These are phyloP conservation scores for Rhagium mordax DNA, from an alignment of 2,888 invertebrate species.

Conservation along the genomic window DNA sequence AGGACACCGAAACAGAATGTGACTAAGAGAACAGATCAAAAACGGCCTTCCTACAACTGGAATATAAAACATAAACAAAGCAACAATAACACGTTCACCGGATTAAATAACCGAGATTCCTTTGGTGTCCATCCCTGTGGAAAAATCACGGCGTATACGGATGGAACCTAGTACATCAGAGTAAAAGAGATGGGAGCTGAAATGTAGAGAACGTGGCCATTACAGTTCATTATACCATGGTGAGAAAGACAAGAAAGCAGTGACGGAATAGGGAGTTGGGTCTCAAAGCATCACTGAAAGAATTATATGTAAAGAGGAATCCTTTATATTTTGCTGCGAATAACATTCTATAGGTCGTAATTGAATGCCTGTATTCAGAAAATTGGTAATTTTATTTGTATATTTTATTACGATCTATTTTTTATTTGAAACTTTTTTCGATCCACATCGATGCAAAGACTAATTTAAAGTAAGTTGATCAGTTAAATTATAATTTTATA, in stretches of 20 bases:
- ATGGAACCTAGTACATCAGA: neutral
- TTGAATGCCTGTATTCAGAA: too few relatives aligned
- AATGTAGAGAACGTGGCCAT: neutral
- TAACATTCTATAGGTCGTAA: too few relatives aligned
- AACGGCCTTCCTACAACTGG: neutral
- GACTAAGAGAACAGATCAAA: neutral
- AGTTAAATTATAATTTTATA: too few relatives aligned
- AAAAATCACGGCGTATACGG: neutral
- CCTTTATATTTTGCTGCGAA: too few relatives aligned
- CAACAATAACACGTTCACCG: neutral
- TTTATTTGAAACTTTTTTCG: too few relatives aligned
- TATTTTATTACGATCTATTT: too few relatives aligned
- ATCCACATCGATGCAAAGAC: too few relatives aligned
- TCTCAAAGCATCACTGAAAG: too few relatives aligned
- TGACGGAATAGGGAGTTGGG: neutral
- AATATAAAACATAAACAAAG: neutral
- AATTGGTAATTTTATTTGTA: too few relatives aligned
- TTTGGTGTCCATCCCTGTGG: neutral
- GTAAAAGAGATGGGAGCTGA: neutral
- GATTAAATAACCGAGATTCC: constrained; percentile 8
- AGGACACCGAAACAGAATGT: neutral
- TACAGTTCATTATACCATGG: neutral
- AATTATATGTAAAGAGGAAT: too few relatives aligned
- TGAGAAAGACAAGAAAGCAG: neutral
- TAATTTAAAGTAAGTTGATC: too few relatives aligned